A percentile compares a stretch with the other conserved stretches of the same genome.
Evolutionary conservation across 2,888 invertebrate genomes (phyloP).

Genomic region (Prenolepis imparis): DNA sequence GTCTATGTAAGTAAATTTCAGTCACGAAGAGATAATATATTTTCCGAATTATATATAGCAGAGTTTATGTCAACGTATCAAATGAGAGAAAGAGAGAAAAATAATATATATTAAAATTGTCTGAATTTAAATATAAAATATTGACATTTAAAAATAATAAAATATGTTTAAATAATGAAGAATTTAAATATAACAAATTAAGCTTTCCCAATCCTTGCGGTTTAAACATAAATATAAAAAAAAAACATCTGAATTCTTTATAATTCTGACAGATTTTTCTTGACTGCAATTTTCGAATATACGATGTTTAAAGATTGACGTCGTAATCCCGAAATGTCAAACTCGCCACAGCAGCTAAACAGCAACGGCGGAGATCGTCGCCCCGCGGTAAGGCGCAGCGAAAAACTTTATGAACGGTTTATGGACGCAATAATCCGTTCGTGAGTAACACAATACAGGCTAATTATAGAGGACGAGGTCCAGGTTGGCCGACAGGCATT

Average conservation of each 20-base stretch:
- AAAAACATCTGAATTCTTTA: neutral
- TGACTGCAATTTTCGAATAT: neutral
- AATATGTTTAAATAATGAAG: neutral
- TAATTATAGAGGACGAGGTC: constrained; percentile 84
- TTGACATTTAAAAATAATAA: neutral
- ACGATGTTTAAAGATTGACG: neutral
- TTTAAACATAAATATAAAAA: neutral
- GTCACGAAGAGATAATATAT: neutral
- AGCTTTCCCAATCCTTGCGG: neutral
- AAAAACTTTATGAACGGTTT: constrained; percentile 82
- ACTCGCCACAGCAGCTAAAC: neutral
- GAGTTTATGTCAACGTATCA: neutral
- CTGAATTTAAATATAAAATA: neutral
- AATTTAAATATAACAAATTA: neutral
- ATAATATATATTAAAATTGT: neutral
- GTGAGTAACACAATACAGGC: constrained; percentile 84
- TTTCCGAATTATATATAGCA: neutral
- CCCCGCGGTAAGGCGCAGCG: constrained; percentile 41
- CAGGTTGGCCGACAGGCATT: constrained; percentile 78
- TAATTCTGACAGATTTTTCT: neutral
- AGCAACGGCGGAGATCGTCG: constrained; percentile 4
- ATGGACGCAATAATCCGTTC: constrained; percentile 82
- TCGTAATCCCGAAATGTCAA: constrained; percentile 25
- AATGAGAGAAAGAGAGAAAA: neutral
- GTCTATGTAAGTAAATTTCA: neutral